Conservation (phyloP, 2,113 vertebrate genomes). For the Crypturellus undulatus region DNA sequence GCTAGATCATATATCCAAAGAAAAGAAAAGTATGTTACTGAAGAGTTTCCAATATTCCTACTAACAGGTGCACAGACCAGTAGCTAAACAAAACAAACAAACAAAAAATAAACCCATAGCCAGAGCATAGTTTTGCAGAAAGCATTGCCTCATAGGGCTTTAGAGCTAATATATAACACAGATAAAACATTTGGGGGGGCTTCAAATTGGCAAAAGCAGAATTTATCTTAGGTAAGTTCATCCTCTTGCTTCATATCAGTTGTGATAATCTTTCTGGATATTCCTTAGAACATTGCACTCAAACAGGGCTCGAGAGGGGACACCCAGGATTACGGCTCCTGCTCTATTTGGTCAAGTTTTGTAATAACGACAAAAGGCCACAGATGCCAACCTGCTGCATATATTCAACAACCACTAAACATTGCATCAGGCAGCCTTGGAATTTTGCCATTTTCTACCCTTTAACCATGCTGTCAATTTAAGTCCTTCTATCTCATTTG, state of each 20-base stretch:
- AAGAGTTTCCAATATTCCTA: background rate
- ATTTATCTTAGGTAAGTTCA: background rate
- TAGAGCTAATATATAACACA: background rate
- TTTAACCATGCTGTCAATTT: background rate
- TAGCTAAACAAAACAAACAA: no score
- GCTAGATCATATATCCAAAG: no score
- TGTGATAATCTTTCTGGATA: background rate
- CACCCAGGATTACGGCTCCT: background rate
- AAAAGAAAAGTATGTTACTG: background rate
- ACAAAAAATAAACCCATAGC: background rate
- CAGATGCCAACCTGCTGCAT: fast-evolving
- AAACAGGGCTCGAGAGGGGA: background rate
- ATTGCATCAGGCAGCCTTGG: background rate
- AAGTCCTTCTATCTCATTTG: background rate
- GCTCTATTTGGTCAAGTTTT: background rate
- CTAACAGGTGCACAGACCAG: no score
- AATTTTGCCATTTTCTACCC: background rate
- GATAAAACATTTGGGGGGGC: background rate
- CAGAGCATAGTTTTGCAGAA: background rate
- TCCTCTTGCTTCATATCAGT: background rate
- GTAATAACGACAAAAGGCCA: background rate
- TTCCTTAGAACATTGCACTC: background rate
- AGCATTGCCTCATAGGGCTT: background rate
- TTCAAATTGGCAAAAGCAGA: background rate
- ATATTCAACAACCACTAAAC: background rate